Percentiles rank a stretch among this genome's conserved stretches.
phyloP scores from a whole-genome alignment of 1,140 invertebrate genomes.

The Tetragonula clypearis region DNA sequence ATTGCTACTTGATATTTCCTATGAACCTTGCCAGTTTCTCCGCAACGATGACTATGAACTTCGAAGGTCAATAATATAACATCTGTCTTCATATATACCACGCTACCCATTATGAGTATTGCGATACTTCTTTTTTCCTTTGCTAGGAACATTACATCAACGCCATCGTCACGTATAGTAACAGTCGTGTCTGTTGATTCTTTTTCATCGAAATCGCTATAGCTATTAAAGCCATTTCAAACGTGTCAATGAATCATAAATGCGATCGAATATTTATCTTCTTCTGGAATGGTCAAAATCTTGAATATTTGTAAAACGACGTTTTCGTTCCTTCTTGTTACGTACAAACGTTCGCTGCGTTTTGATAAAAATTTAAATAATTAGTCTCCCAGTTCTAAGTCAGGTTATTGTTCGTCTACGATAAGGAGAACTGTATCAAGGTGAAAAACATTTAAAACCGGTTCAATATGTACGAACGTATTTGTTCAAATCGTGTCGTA shows the following conservation, averaged over 20 bases:
- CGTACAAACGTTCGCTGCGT: not conserved
- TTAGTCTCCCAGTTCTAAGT: not conserved
- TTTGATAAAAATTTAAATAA: not conserved
- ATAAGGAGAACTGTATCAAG: constrained; percentile 32
- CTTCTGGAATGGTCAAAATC: too few relatives aligned
- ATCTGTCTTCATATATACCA: constrained; percentile 14
- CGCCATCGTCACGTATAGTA: not conserved
- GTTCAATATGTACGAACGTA: constrained; percentile 12
- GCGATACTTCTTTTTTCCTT: not conserved
- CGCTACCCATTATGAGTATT: not conserved
- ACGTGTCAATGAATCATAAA: not conserved
- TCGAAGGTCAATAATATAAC: constrained; percentile 41
- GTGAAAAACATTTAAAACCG: constrained; percentile 24
- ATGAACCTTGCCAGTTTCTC: constrained; percentile 39
- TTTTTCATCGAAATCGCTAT: constrained; percentile 10
- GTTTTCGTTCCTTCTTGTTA: not conserved
- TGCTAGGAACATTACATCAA: not conserved
- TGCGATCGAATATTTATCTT: not conserved
- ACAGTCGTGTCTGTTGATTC: constrained; percentile 13
- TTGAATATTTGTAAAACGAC: constrained; percentile 6
- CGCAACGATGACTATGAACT: constrained; percentile 13
- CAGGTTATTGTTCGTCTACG: not conserved
- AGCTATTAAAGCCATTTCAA: not conserved
- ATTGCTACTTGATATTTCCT: constrained; percentile 37
- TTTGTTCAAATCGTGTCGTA: constrained; percentile 14